These are phyloP conservation scores for Parnassius glacialis DNA, from an alignment of 2,888 invertebrate genomes.

Conservation along the genomic window DNA sequence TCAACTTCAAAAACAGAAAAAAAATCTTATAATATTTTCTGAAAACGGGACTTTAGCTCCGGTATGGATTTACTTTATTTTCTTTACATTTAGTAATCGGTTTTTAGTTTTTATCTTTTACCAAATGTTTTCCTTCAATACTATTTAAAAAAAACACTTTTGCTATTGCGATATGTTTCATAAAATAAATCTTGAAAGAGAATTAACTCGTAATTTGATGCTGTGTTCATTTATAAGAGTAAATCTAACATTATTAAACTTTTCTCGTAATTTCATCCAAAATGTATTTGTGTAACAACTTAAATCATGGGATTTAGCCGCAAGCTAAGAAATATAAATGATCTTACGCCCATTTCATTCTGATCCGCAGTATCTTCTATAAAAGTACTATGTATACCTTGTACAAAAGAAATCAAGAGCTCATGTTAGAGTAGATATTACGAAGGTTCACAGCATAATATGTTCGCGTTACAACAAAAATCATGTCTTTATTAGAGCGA, in stretches of 20 bases:
- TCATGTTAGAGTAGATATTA: slow-evolving; percentile 43
- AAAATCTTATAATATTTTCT: no score
- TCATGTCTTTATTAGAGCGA: slow-evolving; percentile 66
- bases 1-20: no score
- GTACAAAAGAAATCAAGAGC: slow-evolving; percentile 21
- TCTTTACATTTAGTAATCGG: no score
- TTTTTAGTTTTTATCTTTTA: no score
- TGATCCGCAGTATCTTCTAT: slow-evolving; percentile 33
- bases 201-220: background rate
- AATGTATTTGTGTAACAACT: slow-evolving; percentile 16
- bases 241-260: slow-evolving; percentile 15
- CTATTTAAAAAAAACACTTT: no score
- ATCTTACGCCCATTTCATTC: slow-evolving; percentile 40
- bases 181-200: no score
- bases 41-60: no score
- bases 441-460: slow-evolving; percentile 41
- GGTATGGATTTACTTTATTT: no score
- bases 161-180: no score
- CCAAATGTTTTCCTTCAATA: no score
- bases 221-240: slow-evolving; percentile 12
- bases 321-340: slow-evolving; percentile 52
- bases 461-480: slow-evolving; percentile 49
- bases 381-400: background rate
- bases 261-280: slow-evolving; percentile 16
- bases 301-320: slow-evolving; percentile 60